Base-by-base conservation (phyloP, 2,797 vertebrate species). In the Spinus olivaceus region DNA sequence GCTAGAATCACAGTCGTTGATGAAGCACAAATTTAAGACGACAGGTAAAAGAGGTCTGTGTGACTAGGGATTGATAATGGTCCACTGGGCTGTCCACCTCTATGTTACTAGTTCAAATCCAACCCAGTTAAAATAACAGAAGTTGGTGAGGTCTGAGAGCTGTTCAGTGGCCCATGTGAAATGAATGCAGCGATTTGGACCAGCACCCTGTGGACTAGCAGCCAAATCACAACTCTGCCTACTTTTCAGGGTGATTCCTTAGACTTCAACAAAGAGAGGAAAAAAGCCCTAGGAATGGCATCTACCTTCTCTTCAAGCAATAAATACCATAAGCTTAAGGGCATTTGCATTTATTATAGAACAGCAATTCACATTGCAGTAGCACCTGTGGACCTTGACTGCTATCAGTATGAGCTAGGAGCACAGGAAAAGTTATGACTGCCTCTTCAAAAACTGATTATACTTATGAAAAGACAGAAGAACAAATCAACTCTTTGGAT, bases 1-100 rank as follows among this genome's bases (percentile, higher is more conserved):
- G 84, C 37, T 79, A 85, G 67, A 90, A 81, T 60, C 67, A 47
- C 57, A 64, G 47, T 64, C 0, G 0, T 13, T 89, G 80, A 88
- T 79, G 61, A 89, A 88, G 92, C 70, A 92, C 77, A 95, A 88
- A 88, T 86, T 78, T 35, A 90, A 86, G 78, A 76, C 3, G 78
- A 93, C 54, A 86, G 33, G 72, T 37, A 86, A 81, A 80, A 82
- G 73, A 86, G 25, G 35, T 64, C 50, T 90, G 0, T 53, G 71
- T 77, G 69, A 90, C 81, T 61, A 53, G 79, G 49, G 74, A 86
- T 0, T 85, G 66, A 74, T 84, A 96, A 94, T 69, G 81, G 72
- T 56, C 86, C 77, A 63, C 7, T 59, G 41, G 33, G 74, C 27
- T 67, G 83, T 89, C 80, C 78, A 86, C 67, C 59, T 95, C 77